Base-by-base conservation (phyloP, 2,113 vertebrate species). In the Ramphastos sulfuratus region DNA sequence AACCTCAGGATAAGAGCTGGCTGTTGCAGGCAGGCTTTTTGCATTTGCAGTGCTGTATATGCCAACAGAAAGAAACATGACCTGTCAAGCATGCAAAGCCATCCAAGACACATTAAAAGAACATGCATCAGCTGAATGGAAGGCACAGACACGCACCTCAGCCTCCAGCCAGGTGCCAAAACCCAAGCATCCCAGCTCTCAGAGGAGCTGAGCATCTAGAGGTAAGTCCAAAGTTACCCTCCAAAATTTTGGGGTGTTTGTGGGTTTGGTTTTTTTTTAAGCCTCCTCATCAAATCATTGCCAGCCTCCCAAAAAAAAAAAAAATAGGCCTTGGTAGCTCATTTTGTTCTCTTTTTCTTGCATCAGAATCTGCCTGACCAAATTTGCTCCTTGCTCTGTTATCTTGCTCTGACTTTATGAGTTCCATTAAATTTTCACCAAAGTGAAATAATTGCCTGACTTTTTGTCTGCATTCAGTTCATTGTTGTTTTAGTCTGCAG, bases 401-500 rank as follows among this genome's bases (percentile, higher is more conserved):
- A 94, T 94, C 93, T 91, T 80, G 61, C 61, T 64, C 54, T 10
- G 4, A 77, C 61, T 14, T 3, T 20, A 39, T 4, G 28, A 59
- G 85, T 84, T 46, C 78, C 91, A 95, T 94, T 96, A 90, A 48
- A 35, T 85, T 90, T 66, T 63, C 72, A 54, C 90, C 27, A 8
- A 92, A 87, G n/a, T 23, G 39, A 75, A 92, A 91, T 96, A 94
- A 95, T 85, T 95, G 95, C 67, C 20, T 94, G 78, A 37, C 37
- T 73, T 90, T 64, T 39, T 60, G 35, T 30, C 48, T 18, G 39
- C 69, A 12, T 83, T 74, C 72, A 30, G 67, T 48, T 88, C 85
- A 72, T 83, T 85, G 85, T 95, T 92, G 83, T 24, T 78, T 58
- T 2, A 72, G 76, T 95, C 96, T 91, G 94, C 33, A n/a, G 96